Base-by-base conservation (phyloP, 2,113 vertebrate genomes). In the Marmota flaviventris region DNA sequence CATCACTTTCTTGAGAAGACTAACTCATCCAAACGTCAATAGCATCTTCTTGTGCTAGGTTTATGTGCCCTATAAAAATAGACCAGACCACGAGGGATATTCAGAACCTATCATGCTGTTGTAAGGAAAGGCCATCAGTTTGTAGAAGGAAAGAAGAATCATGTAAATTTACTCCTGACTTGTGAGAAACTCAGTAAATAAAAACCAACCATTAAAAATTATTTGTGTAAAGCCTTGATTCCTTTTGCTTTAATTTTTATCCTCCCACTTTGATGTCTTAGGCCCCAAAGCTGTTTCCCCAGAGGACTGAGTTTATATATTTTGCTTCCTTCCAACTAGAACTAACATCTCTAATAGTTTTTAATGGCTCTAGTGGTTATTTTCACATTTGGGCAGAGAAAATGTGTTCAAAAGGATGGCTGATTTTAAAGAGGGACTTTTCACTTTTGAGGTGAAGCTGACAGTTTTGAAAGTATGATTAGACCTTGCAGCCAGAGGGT, bases 1-100 rank as follows among this genome's bases (percentile, higher is more conserved):
- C 4, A 83, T 63, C 77, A 37, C 81, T 93, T 69, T 65, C 89
- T 84, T 96, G 78, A 83, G 73, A 92, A 91, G 72, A 72, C 78
- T 78, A 61, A 96, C 17, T n/a, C 6, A n/a, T 73, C 14, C 61
- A 34, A 32, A 70, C 0, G 7, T 24, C 10, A 12, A 70, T n/a
- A 85, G 51, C 42, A 51, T 45, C 77, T 96, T 18, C 25, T 11
- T 42, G 39, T n/a, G 42, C 34, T 12, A 20, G 39, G 16, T 82
- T 10, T 27, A 58, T 53, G 17, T 16, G 42, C 42, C 42, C 14
- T 65, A 9, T 22, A 7, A 48, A 45, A 22, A 12, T 14, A 42
- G 22, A 61, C 48, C 42, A 20, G 9, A 42, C 34, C 24, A 6
- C 10, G 27, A 51, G 45, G 13, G 53, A 63, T 13, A 39, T 20